These are phyloP conservation scores for Crypturellus undulatus DNA, from an alignment of 2,113 vertebrate species.

Conservation along the genomic window DNA sequence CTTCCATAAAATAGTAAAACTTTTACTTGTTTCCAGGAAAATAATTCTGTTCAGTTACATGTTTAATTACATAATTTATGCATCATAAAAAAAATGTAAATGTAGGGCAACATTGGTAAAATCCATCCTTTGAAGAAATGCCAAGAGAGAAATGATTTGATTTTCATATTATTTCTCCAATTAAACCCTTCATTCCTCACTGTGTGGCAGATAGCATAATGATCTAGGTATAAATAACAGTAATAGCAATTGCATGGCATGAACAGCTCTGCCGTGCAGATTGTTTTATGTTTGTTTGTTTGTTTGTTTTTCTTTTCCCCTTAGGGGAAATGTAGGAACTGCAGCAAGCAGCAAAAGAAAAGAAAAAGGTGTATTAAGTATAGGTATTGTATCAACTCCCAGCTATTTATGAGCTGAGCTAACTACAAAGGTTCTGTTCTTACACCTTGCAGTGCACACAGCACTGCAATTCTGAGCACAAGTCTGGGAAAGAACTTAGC, in stretches of 20 bases:
- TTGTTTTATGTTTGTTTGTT: fast-evolving
- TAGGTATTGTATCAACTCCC: background rate
- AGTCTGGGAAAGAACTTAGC: background rate
- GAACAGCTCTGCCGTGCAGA: background rate
- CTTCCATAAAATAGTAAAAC: background rate
- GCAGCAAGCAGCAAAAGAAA: background rate
- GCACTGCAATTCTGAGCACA: background rate
- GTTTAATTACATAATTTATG: background rate
- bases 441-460: background rate
- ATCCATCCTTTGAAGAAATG: background rate
- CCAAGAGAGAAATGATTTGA: background rate
- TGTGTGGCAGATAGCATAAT: background rate
- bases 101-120: background rate
- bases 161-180: constrained; percentile 11
- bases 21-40: background rate
- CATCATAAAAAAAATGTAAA: background rate
- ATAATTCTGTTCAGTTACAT: background rate
- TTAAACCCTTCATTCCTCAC: background rate
- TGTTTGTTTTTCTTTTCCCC: background rate
- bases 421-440: background rate
- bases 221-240: background rate
- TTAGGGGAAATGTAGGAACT: background rate
- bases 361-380: background rate
- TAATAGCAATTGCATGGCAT: background rate
- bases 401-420: background rate